Base-by-base conservation (phyloP, 2,888 invertebrate species). In the Napeogenes sylphis region DNA sequence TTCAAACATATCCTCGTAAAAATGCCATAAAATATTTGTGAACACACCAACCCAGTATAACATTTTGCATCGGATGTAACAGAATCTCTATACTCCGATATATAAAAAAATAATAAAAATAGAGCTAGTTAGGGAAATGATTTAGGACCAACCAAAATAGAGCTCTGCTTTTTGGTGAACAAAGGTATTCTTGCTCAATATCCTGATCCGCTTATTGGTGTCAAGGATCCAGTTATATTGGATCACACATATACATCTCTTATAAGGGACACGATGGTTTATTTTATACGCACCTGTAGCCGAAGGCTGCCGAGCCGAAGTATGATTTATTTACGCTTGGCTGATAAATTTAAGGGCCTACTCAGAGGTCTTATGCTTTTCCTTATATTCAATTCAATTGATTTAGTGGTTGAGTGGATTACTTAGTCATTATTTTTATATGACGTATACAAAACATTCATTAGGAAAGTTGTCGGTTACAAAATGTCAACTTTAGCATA, bases 311-410 rank as follows among this genome's bases (percentile, higher is more conserved):
- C 30, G 30, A 51, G 30, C 51, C 51, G 51, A 51, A 51, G 68
- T 70, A 71, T 67, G 64, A 61, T 66, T 75, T 75, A 72, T 75
- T 75, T 75, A 76, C 73, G 68, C 59, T 65, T 66, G 62, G 66
- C 38, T 58, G 53, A 46, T 63, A 58, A 58, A 66, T 58, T 63
- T 63, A 55, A 59, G 55, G 51, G 53, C 21, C 46, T 42, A 33
- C 30, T 51, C 51, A 51, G n/a, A 51, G 21, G 30, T 30, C 30
- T 21, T 30, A 51, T 21, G 4, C 51, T 30, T 30, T 30, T 21
- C 12, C 8, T 30, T 30, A 10, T 51, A 30, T 21, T 51, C 42
- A 10, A 51, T 51, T 51, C 42, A 42, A 51, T 51, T 51, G 51
- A 51, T 51, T 51, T 30, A 51, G 30, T 8, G 51, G 30, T 30